Evolutionary conservation across 2,113 vertebrate species (phyloP), one percentile per base, ranked within the genome.

Genomic region (Perca flavescens): DNA sequence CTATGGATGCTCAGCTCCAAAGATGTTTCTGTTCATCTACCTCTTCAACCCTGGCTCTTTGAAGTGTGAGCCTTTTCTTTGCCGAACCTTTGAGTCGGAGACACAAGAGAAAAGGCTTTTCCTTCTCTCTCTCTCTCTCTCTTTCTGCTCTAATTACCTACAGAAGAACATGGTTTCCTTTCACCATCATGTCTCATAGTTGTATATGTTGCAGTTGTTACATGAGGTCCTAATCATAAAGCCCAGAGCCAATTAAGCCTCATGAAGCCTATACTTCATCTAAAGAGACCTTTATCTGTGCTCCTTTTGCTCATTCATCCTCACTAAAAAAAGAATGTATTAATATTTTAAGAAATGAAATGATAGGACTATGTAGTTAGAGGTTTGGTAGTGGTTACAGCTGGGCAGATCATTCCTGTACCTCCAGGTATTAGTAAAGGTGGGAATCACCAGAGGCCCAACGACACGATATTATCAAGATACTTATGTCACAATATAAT

Each of bases 271-370:
- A 21, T 78, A 77, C 10, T 16, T 31, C 52, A 54, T 63, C 53
- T 10, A 71, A 36, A 50, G 40, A 77, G 46, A 49, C 21, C 14
- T 5, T 74, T 67, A 19, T 53, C 34, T 40, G 13, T 47, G 10
- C 12, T 53, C 13, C 1, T 7, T 54, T 65, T 77, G 50, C 25
- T 3, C 64, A 13, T 25, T 79, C 40, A 56, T 54, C 52, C 19
- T 3, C n/a, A n/a, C 7, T 50, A 80, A 75, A 91, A 90, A 78
- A 34, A 34, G 73, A 87, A 86, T 87, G 71, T 63, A 78, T 91
- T 80, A 80, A 76, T 74, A 34, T 85, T 79, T 78, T 84, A 88
- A 88, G 79, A 86, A 34, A 34, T 34, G 5, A 34, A 34, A 34
- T 8, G 52, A 36, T 8, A 25, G 13, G 36, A 14, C 19, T 34